A percentile compares a stretch with the other conserved stretches of the same genome.
These are phyloP conservation scores for Trissolcus japonicus DNA, from an alignment of 2,888 invertebrate species.

Conservation along the genomic window DNA sequence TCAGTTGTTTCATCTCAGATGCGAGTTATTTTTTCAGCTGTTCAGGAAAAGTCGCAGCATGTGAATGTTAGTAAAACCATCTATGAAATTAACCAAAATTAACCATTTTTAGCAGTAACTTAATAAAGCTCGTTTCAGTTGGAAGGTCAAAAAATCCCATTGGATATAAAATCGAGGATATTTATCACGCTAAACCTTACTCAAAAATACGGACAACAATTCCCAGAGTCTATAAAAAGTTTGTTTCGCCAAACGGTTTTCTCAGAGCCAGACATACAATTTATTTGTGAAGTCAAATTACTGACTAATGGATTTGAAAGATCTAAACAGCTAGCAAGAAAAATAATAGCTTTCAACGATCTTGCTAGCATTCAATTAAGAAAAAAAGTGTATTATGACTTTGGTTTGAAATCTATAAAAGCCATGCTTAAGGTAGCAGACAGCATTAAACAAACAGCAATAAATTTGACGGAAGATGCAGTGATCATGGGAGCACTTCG, in stretches of 20 bases:
- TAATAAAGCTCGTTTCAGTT: constrained; percentile 78
- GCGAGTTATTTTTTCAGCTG: constrained; percentile 91
- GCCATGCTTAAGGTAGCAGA: constrained; percentile 94
- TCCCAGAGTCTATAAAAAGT: constrained; percentile 94
- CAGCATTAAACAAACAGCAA: constrained; percentile 86
- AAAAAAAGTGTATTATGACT: constrained; percentile 95
- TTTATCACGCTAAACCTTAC: constrained; percentile 98
- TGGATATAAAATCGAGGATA: constrained; percentile 92
- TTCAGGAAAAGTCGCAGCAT: constrained; percentile 84
- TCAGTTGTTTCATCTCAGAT: constrained; percentile 95
- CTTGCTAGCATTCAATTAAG: constrained; percentile 91
- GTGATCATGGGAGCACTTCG: constrained; percentile 92
- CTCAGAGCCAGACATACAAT: constrained; percentile 91
- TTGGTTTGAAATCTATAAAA: constrained; percentile 92
- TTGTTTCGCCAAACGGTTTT: constrained; percentile 94
- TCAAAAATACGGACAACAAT: constrained; percentile 91
- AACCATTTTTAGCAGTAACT: neutral
- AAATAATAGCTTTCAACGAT: constrained; percentile 94
- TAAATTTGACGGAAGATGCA: constrained; percentile 88
- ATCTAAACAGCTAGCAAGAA: constrained; percentile 93
- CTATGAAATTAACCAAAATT: neutral
- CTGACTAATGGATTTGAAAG: constrained; percentile 94
- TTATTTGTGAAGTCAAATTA: constrained; percentile 93
- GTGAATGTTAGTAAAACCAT: constrained; percentile 76
- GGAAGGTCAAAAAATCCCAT: constrained; percentile 87